These are phyloP conservation scores for Hipparchia semele DNA, from an alignment of 2,888 invertebrate genomes.

Conservation along the genomic window DNA sequence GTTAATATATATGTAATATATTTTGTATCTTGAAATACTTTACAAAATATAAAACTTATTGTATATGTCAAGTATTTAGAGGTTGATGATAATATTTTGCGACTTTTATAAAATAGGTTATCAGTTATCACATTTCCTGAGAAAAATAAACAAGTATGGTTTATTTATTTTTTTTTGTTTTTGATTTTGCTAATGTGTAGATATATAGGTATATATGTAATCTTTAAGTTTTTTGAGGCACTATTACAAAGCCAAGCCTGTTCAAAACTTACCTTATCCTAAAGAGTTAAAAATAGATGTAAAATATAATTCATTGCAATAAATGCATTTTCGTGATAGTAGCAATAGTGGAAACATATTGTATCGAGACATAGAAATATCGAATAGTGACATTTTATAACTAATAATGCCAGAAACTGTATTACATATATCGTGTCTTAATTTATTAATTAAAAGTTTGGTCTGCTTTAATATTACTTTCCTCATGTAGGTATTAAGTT, in stretches of 20 bases:
- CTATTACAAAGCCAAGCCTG: constrained; percentile 20
- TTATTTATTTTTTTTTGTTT: not conserved
- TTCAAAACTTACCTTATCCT: constrained; percentile 6
- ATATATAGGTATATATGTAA: not conserved
- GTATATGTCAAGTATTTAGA: not conserved
- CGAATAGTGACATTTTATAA: not conserved
- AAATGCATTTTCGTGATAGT: constrained; percentile 38
- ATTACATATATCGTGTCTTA: not conserved
- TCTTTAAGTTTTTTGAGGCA: constrained; percentile 12
- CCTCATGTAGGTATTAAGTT: not conserved
- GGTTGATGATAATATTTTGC: not conserved
- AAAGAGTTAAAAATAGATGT: constrained; percentile 1
- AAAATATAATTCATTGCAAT: constrained; percentile 25
- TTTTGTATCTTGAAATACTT: not conserved
- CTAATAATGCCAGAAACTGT: not conserved
- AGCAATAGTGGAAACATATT: constrained; percentile 1
- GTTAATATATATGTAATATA: not conserved
- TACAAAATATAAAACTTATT: not conserved
- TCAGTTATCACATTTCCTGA: not conserved
- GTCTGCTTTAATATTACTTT: not conserved
- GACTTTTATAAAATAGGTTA: not conserved
- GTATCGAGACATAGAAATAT: not conserved
- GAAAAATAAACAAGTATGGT: not conserved
- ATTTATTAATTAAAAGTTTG: not conserved
- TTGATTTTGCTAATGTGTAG: not conserved